phyloP scores from a whole-genome alignment of 1,140 invertebrate genomes.

The Polyergus mexicanus region DNA sequence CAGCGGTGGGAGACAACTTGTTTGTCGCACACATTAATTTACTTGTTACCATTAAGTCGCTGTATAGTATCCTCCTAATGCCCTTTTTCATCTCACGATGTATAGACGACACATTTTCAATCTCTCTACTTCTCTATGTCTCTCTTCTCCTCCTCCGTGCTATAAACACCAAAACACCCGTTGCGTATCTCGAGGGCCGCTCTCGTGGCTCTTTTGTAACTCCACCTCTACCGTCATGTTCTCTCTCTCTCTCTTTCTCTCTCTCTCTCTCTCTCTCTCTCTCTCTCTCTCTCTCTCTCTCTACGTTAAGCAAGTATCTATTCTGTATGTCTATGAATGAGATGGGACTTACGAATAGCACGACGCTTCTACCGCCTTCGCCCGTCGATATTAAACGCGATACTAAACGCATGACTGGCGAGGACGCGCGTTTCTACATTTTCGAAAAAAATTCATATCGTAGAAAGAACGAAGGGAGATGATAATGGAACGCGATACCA shows the following conservation, averaged over 20 bases:
- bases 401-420: constrained; percentile 15
- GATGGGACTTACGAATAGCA: constrained; percentile 62
- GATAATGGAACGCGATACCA: constrained; percentile 14
- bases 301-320: constrained; percentile 71
- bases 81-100: constrained; percentile 61
- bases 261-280: constrained; percentile 71
- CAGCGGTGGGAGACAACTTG: not conserved
- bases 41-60: constrained; percentile 63
- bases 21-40: constrained; percentile 49
- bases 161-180: constrained; percentile 56
- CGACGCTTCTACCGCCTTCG: constrained; percentile 45
- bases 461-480: not conserved
- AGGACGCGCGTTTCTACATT: constrained; percentile 19
- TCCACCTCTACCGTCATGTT: constrained; percentile 65
- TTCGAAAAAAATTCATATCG: constrained; percentile 23
- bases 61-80: constrained; percentile 64
- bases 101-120: constrained; percentile 68
- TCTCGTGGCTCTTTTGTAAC: constrained; percentile 68
- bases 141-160: constrained; percentile 65
- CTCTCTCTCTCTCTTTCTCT: constrained; percentile 62
- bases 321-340: constrained; percentile 68
- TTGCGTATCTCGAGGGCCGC: constrained; percentile 71
- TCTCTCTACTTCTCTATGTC: constrained; percentile 66
- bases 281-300: constrained; percentile 55
- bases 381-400: constrained; percentile 14